Evolutionary conservation across 2,113 vertebrate genomes (phyloP).

Genomic region (Daphoenositta chrysoptera): DNA sequence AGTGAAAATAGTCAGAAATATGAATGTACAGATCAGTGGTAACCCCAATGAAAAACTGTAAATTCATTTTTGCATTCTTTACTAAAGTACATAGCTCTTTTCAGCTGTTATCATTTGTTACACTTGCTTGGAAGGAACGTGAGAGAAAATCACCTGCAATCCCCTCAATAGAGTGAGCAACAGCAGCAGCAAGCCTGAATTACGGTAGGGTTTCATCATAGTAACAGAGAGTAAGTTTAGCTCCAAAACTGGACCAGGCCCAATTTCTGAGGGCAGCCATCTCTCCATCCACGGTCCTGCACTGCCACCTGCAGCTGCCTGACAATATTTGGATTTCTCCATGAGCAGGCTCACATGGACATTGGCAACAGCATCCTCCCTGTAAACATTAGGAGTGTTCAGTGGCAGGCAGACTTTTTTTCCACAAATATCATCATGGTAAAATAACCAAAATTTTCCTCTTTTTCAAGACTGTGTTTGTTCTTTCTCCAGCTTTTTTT

Average conservation of each 20-base stretch:
- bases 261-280: background rate
- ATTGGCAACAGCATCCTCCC: background rate
- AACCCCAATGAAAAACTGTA: background rate
- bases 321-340: background rate
- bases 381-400: background rate
- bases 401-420: background rate
- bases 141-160: background rate
- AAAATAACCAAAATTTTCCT: background rate
- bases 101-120: background rate
- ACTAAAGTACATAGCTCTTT: background rate
- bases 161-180: background rate
- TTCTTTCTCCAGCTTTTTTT: background rate
- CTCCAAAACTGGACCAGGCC: background rate
- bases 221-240: background rate
- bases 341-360: rapidly evolving
- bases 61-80: background rate
- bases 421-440: background rate
- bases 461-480: background rate
- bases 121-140: background rate
- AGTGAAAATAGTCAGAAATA: background rate
- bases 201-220: background rate
- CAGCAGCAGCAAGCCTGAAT: background rate
- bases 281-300: background rate
- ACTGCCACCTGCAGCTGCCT: constrained; percentile 39
- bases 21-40: background rate